These are phyloP conservation scores for Himantopus leucocephalus DNA, from an alignment of 2,113 vertebrate genomes.

Conservation along the genomic window DNA sequence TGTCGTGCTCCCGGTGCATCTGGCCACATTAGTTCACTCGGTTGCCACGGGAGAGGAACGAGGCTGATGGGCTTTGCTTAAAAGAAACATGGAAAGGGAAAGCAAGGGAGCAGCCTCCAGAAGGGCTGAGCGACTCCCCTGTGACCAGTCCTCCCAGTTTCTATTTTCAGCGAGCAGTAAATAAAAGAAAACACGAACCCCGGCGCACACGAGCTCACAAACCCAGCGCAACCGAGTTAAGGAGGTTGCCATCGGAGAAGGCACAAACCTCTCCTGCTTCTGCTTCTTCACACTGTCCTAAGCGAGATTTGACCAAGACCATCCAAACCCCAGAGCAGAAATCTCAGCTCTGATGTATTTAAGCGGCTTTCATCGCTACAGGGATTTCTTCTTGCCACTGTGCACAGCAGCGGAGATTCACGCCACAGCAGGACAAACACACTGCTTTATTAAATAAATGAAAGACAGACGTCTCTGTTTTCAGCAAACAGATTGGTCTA, in stretches of 20 bases:
- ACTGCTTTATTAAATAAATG: neutral
- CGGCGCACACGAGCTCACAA: neutral
- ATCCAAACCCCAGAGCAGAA: slow-evolving; percentile 35
- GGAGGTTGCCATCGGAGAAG: neutral
- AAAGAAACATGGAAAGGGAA: neutral
- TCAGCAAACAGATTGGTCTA: neutral
- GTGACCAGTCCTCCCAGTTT: neutral
- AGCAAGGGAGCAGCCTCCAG: neutral
- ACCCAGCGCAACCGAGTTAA: neutral
- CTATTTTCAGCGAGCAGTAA: neutral
- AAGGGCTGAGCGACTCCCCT: neutral
- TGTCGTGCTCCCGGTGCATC: neutral
- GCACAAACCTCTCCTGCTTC: slow-evolving; percentile 10
- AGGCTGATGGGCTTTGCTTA: neutral
- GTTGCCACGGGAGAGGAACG: neutral
- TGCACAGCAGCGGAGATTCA: neutral
- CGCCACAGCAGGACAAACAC: neutral
- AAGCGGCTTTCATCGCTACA: neutral
- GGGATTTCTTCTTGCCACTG: neutral
- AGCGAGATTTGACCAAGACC: slow-evolving; percentile 21
- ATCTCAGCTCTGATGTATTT: slow-evolving; percentile 11
- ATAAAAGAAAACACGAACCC: neutral
- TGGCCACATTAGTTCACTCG: neutral
- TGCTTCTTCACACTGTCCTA: slow-evolving; percentile 20
- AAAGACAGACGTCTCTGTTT: neutral